Conservation (phyloP, 2,113 vertebrate species). For the Cyanoderma ruficeps region DNA sequence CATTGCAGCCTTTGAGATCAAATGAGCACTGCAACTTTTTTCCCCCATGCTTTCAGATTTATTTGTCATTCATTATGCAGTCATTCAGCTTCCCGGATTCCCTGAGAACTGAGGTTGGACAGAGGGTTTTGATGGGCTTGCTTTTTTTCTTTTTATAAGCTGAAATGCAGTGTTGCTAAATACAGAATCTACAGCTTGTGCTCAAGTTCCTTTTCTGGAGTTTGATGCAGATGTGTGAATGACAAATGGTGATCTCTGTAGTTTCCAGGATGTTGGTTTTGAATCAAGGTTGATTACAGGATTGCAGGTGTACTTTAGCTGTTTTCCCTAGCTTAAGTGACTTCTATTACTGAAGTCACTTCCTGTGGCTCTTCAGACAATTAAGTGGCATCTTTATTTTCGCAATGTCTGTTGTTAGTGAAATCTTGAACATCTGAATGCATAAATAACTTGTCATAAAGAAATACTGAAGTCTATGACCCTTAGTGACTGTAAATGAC, state of each 20-base stretch:
- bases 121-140: not conserved
- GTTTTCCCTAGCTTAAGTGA: not conserved
- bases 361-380: not conserved
- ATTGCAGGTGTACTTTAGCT: not conserved
- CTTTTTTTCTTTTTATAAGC: not conserved
- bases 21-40: not conserved
- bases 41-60: not conserved
- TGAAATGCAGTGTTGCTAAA: not conserved
- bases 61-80: not conserved
- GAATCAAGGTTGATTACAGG: not conserved
- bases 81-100: rapidly evolving
- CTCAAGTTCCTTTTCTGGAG: not conserved
- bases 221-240: not conserved
- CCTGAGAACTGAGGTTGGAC: not conserved
- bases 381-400: not conserved
- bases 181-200: not conserved
- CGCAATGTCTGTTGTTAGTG: not conserved
- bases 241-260: not conserved
- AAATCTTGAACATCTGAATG: not conserved
- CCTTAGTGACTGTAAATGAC: not conserved
- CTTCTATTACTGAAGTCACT: not conserved
- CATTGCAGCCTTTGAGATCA: not conserved
- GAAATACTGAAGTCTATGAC: not conserved
- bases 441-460: not conserved
- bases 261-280: not conserved